Base-by-base conservation (phyloP, 2,888 invertebrate species). In the Thymelicus acteon region DNA sequence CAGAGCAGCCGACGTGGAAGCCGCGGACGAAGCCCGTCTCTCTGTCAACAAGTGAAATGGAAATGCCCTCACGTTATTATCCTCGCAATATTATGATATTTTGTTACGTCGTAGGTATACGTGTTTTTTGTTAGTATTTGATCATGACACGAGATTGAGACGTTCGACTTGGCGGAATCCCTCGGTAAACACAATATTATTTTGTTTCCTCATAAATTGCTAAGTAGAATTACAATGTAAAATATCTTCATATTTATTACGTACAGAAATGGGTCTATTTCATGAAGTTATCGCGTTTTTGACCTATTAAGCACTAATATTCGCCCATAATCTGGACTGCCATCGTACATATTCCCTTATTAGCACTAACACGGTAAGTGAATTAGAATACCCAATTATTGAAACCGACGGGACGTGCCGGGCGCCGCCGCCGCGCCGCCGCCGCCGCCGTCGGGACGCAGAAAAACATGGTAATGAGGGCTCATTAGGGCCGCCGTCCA, bases 31-130 rank as follows among this genome's bases (percentile, higher is more conserved):
- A 8, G 44, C 13, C 31, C 44, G 12, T 31, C 10, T 62, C 31
- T 62, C 12, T 62, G 62, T 13, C 47, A 47, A 62, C 47, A 48
- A 62, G 48, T 48, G 31, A 62, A 62, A 62, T 62, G 48, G 62
- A 62, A 62, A 62, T 62, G 62, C 13, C 61, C 13, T 62, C 62
- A 48, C 62, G 48, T 62, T 62, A 62, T 62, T 62, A 62, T 48
- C 62, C 31, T 62, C 48, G 62, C 62, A 62, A 62, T 62, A 62
- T 19, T 19, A 19, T 48, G 24, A 61, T 47, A n/a, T 62, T 62
- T 48, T 62, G 48, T 62, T 62, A 62, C 62, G 48, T 24, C 48
- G 24, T 8, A 8, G 8, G 47, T 62, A 44, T 60, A 48, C 13
- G 48, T 62, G 48, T 48, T 62, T 19, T 61, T 61, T 13, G 24